phyloP scores from a whole-genome alignment of 2,113 vertebrate genomes.

The Tricholaema leucomelas region DNA sequence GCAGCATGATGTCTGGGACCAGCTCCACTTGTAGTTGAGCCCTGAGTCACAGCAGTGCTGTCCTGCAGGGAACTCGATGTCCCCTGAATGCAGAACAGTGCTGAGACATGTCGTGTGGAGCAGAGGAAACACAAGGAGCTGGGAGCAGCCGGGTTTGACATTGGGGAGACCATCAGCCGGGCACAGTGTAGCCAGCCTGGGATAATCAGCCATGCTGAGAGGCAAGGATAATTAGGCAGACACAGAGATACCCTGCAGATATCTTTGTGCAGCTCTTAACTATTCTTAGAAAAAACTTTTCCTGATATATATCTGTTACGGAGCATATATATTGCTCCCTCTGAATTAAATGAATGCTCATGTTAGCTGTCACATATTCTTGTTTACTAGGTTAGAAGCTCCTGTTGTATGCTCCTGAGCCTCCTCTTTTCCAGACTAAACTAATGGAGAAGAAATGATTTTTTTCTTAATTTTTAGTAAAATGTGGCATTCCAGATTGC shows the following conservation, averaged over 20 bases:
- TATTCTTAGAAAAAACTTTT: slow-evolving; percentile 24
- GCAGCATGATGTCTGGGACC: not conserved
- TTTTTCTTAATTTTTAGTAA: not conserved
- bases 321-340: not conserved
- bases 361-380: not conserved
- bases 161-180: not conserved
- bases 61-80: not conserved
- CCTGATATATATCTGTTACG: not conserved
- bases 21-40: not conserved
- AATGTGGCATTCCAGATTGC: not conserved
- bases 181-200: slow-evolving; percentile 2
- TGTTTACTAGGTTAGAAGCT: not conserved
- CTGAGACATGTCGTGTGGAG: not conserved
- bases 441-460: not conserved
- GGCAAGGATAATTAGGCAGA: slow-evolving; percentile 22
- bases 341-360: not conserved
- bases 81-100: not conserved
- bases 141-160: not conserved
- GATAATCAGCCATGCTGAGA: slow-evolving; percentile 14
- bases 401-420: not conserved
- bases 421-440: not conserved
- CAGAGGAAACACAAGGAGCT: not conserved
- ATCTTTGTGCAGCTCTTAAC: slow-evolving; percentile 27
- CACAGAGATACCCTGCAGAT: slow-evolving; percentile 36
- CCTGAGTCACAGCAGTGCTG: not conserved